A percentile compares a stretch with the other conserved stretches of the same genome.
Evolutionary conservation across 2,797 vertebrate genomes (phyloP).

Genomic region (Hybognathus amarus): DNA sequence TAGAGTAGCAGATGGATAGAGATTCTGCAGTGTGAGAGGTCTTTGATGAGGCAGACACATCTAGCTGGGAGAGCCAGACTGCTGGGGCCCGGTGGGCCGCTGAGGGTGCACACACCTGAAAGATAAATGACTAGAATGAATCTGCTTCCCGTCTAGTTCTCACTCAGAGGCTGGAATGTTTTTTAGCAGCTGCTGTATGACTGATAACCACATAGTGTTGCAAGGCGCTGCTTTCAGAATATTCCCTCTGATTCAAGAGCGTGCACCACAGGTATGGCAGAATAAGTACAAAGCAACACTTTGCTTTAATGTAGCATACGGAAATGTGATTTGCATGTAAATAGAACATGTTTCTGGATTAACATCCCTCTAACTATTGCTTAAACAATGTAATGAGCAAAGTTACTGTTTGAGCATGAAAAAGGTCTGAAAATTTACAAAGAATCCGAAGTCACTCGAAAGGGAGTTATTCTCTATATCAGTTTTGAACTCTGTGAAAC

Average conservation of each 20-base stretch:
- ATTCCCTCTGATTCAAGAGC: background rate
- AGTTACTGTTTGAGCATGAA: background rate
- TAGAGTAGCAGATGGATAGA: constrained; percentile 41
- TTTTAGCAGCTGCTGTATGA: constrained; percentile 28
- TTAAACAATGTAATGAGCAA: background rate
- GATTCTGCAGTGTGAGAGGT: constrained; percentile 18
- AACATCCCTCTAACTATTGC: background rate
- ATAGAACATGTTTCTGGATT: background rate
- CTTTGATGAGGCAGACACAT: constrained; percentile 46
- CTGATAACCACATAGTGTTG: constrained; percentile 30
- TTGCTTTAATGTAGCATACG: background rate
- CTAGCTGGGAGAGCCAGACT: constrained; percentile 29
- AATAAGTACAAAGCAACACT: background rate
- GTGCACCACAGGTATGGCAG: background rate
- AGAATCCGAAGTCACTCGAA: background rate
- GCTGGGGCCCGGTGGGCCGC: constrained; percentile 13
- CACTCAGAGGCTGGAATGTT: constrained; percentile 20
- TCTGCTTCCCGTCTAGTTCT: constrained; percentile 31
- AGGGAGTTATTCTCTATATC: background rate
- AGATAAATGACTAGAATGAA: constrained; percentile 63
- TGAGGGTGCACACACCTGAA: constrained; percentile 67
- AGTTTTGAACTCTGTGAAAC: background rate
- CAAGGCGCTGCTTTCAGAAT: constrained; percentile 8
- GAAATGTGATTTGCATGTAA: background rate
- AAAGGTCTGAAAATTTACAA: background rate